Base-by-base conservation (phyloP, 2,888 invertebrate genomes). In the Fissipunctia ypsillon region DNA sequence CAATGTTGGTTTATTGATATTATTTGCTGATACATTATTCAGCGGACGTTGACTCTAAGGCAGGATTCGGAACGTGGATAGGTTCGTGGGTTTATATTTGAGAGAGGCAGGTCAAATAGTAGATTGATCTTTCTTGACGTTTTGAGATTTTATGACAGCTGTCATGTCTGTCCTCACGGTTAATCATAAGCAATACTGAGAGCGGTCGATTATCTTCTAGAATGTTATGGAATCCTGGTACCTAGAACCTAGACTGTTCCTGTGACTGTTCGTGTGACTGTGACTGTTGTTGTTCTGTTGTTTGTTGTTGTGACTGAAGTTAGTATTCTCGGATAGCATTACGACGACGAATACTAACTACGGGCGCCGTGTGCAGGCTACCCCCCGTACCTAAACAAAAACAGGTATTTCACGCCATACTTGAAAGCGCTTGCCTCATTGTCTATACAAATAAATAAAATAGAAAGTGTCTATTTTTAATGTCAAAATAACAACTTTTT, bases 11-110 rank as follows among this genome's bases (percentile, higher is more conserved):
- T 25, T 72, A 61, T 77, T 61, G 59, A 59, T 72, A 82, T 66
- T 66, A 77, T 76, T 73, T 69, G 22, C 35, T 59, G 25, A 54
- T 78, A 56, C 66, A 69, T 73, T 67, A 81, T 81, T 80, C 83
- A 82, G 63, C 10, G 41, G 57, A 82, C 69, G 80, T 73, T 67
- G 79, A 3, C 14, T 43, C 35, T 56, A 66, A 78, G 69, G 71
- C 48, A 48, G 59, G 52, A 69, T 65, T 48, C 10, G 0, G 16
- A 64, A 45, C 66, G 57, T 76, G 81, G 60, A 9, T 52, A 10
- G 22, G 14, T 56, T 19, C 12, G 48, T 48, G 38, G 25, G n/a
- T 6, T 45, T 19, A 3, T 56, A 41, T 45, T 64, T 12, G 28
- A 28, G 14, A n/a, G 16, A 73, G 28, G 16, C 48, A n/a, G 56